A percentile compares a stretch with the other conserved stretches of the same genome.
Evolutionary conservation across 2,113 vertebrate species (phyloP).

Genomic region (Dolichallabes microphthalmus): DNA sequence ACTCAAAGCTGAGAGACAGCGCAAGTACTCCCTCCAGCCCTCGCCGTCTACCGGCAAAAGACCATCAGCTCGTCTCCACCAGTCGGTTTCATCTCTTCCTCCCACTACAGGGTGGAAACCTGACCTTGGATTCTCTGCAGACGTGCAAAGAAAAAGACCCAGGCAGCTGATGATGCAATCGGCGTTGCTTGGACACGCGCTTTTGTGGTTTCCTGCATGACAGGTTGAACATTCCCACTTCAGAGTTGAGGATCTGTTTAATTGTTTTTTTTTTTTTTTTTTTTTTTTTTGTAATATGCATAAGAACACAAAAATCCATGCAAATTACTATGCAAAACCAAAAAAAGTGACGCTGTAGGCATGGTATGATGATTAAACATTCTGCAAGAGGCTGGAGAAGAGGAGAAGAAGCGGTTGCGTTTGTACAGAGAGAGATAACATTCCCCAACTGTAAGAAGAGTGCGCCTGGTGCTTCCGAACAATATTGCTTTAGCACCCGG

Average conservation of each 20-base stretch:
- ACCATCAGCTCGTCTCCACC: background rate
- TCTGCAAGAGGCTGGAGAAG: conserved; percentile 52
- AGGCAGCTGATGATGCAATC: conserved; percentile 29
- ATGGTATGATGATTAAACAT: conserved; percentile 62
- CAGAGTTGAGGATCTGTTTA: conserved; percentile 8
- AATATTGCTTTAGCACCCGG: conserved; percentile 66
- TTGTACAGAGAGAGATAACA: conserved; percentile 63
- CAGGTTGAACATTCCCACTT: conserved; percentile 20
- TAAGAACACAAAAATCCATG: background rate
- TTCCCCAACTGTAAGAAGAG: conserved; percentile 61
- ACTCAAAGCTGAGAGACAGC: conserved; percentile 31
- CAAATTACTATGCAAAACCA: conserved; percentile 4
- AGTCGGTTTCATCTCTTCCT: background rate
- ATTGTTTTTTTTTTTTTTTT: conserved; percentile 29
- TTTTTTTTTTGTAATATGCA: conserved; percentile 10
- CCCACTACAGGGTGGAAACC: background rate
- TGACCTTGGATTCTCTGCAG: background rate
- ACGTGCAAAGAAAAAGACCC: background rate
- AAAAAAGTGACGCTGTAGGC: conserved; percentile 48
- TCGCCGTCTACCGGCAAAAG: background rate
- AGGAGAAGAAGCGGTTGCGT: conserved; percentile 56
- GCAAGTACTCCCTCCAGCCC: background rate
- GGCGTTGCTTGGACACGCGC: background rate
- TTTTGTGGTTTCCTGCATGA: conserved; percentile 26
- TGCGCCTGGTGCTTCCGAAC: conserved; percentile 57